phyloP scores from a whole-genome alignment of 2,888 invertebrate species.

The Drosophila borborema region DNA sequence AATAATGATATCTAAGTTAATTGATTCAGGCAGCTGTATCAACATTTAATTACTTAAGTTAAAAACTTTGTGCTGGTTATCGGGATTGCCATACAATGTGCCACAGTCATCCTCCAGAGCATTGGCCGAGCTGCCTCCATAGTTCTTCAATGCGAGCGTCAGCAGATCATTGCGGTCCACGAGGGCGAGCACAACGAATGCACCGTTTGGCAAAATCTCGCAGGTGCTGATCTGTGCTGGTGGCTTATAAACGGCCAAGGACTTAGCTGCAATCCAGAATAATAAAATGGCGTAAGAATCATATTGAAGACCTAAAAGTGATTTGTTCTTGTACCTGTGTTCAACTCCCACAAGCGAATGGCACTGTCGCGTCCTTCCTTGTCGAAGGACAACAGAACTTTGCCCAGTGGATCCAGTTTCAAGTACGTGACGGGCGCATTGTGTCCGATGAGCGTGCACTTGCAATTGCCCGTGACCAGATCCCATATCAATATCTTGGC shows the following conservation, averaged over 20 bases:
- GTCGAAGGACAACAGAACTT: slow-evolving; percentile 91
- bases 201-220: slow-evolving; percentile 91
- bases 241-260: slow-evolving; percentile 92
- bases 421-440: slow-evolving; percentile 91
- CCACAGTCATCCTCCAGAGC: slow-evolving; percentile 76
- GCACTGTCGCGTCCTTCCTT: slow-evolving; percentile 90
- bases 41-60: slow-evolving; percentile 85
- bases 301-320: neutral
- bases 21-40: slow-evolving; percentile 55
- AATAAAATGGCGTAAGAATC: neutral
- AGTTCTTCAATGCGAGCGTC: slow-evolving; percentile 87
- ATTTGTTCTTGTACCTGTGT: slow-evolving; percentile 87
- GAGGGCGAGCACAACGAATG: slow-evolving; percentile 89
- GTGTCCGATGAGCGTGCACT: slow-evolving; percentile 91
- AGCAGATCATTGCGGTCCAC: slow-evolving; percentile 89
- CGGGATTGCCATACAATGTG: slow-evolving; percentile 86
- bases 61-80: slow-evolving; percentile 87
- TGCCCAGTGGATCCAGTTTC: slow-evolving; percentile 90
- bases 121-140: slow-evolving; percentile 77
- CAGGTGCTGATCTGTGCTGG: slow-evolving; percentile 90
- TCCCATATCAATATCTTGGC: slow-evolving; percentile 94
- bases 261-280: slow-evolving; percentile 87
- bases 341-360: slow-evolving; percentile 92
- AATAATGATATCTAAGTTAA: slow-evolving; percentile 80
- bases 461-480: slow-evolving; percentile 92